These are phyloP conservation scores for Propithecus coquereli DNA, from an alignment of 2,113 vertebrate genomes.

Conservation along the genomic window DNA sequence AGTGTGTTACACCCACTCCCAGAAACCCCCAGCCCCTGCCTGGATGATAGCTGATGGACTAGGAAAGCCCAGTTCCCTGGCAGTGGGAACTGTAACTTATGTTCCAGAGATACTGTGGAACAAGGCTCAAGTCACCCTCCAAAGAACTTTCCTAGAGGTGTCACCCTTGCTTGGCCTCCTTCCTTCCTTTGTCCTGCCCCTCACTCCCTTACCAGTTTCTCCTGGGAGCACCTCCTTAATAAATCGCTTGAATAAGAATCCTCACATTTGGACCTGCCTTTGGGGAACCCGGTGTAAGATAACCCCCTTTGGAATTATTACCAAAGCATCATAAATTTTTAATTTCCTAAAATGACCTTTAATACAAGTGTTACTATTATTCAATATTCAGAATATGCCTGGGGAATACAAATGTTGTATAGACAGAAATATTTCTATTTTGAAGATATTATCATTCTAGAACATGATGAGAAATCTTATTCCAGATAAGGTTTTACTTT, in stretches of 20 bases:
- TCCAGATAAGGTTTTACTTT: constrained; percentile 14
- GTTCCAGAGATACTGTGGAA: background rate
- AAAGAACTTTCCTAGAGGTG: background rate
- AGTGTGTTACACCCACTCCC: background rate
- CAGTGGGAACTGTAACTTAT: background rate
- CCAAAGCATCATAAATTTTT: background rate
- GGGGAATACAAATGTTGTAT: background rate
- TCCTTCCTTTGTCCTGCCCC: background rate
- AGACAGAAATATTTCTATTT: background rate
- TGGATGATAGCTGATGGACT: background rate
- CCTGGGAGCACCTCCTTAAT: background rate
- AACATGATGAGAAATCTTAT: background rate
- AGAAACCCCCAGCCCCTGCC: background rate
- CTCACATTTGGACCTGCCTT: background rate
- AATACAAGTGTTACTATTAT: background rate
- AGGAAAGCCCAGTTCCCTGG: too few species aligned
- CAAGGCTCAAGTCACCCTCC: background rate
- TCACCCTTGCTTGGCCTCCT: background rate
- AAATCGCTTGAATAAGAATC: background rate
- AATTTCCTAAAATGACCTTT: background rate
- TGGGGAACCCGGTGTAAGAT: background rate
- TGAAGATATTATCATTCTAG: constrained; percentile 8
- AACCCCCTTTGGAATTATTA: background rate
- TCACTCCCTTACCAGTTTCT: background rate
- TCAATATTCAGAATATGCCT: background rate